Evolutionary conservation across 2,113 vertebrate species (phyloP), one percentile per base, ranked within the genome.

Genomic region (Cinclus mexicanus): DNA sequence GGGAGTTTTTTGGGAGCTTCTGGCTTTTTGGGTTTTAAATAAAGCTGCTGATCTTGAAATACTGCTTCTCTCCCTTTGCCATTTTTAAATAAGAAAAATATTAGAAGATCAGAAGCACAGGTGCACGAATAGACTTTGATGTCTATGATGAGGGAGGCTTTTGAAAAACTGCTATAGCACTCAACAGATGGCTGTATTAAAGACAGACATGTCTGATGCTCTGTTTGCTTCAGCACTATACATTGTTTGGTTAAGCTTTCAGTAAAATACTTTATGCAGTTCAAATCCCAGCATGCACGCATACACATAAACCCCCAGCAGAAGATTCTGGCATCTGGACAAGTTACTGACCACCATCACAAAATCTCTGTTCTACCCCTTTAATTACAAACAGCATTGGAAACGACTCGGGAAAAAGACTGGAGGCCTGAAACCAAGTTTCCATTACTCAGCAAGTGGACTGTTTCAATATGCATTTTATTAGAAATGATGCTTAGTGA

Each of bases 91-190:
- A 74, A 63, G 55, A 71, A 86, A 84, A 86, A 79, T 59, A 78
- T 80, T 93, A 79, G 39, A 79, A 95, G 86, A 96, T 94, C 90
- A 96, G 88, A 96, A 89, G 81, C 89, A 92, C 80, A 94, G 77
- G 95, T 89, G 90, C 63, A 78, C 50, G 70, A 60, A 86, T 83
- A 94, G 55, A 90, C 87, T 97, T 95, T 95, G 88, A 96, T 93
- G 90, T 93, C 83, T 90, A 4, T 35, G 33, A 35, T 61, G 86
- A 96, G 52, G 63, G 59, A 74, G 46, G 68, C 63, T 92, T 97
- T 94, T 92, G 74, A 97, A 95, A 91, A 81, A 83, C 86, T 87
- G 89, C 78, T 65, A 35, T 7, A 96, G 89, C 78, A 83, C 67
- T 86, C 70, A 93, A 82, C 94, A 95, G 93, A 97, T 92, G 91